Percentiles rank a stretch among this genome's conserved stretches.
Conservation (phyloP, 2,888 invertebrate species). For the Euspilapteryx auroguttella region DNA sequence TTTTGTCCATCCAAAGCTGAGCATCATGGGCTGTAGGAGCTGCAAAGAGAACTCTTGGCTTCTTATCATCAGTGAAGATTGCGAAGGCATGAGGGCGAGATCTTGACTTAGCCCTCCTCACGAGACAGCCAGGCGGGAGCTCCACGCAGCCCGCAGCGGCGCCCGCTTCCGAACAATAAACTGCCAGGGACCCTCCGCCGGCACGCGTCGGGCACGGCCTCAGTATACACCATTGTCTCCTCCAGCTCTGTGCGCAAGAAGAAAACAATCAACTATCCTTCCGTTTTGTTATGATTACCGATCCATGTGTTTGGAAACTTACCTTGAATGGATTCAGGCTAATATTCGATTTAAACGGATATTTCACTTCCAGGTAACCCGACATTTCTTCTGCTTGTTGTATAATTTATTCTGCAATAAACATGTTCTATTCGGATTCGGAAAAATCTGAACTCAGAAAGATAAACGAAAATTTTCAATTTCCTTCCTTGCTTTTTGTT, state of each 20-base stretch:
- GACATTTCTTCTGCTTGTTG: too few species aligned
- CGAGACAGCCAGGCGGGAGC: conserved; percentile 60
- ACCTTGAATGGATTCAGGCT: conserved; percentile 69
- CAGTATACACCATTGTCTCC: conserved; percentile 67
- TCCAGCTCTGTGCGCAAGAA: conserved; percentile 71
- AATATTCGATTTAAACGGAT: conserved; percentile 61
- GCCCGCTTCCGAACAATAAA: conserved; percentile 56
- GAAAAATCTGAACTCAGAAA: too few species aligned
- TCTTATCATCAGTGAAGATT: conserved; percentile 61
- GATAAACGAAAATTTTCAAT: too few species aligned
- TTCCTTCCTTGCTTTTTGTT: too few species aligned
- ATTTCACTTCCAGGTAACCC: conserved; percentile 66
- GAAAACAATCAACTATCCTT: too few species aligned
- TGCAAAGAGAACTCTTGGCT: conserved; percentile 66
- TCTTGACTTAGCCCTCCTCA: conserved; percentile 67
- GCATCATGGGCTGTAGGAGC: conserved; percentile 66
- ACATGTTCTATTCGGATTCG: too few species aligned
- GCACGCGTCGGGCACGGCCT: conserved; percentile 55
- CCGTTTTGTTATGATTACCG: too few species aligned
- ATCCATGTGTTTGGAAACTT: too few species aligned
- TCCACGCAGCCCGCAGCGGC: conserved; percentile 48
- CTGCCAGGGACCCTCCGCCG: conserved; percentile 54
- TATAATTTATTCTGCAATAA: too few species aligned
- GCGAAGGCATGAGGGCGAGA: conserved; percentile 72
- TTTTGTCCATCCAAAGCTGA: conserved; percentile 70